Evolutionary conservation across 2,888 invertebrate genomes (phyloP), one percentile per base, ranked within the genome.

Genomic region (Pristionchus entomophagus): DNA sequence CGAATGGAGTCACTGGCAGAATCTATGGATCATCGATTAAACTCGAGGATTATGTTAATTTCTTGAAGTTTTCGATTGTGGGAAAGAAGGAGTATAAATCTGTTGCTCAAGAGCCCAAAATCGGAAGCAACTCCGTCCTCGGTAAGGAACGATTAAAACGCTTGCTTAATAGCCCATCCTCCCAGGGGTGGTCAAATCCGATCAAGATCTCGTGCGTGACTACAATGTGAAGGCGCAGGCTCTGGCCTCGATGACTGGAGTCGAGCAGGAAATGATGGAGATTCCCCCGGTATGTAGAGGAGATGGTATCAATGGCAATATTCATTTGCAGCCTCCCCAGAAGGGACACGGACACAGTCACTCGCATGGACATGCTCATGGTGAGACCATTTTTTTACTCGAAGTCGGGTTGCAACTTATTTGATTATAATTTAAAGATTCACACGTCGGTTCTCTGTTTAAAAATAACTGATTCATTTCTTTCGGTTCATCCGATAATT

Each of bases 141-240:
- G 90, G 90, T 87, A 69, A 29, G 45, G 77, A 49, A 38, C 41
- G 14, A 35, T 4, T 62, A 4, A 22, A 26, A 29, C 29, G 65
- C 22, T 41, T 29, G 22, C 4, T 8, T 35, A 26, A 35, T 41
- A 29, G 22, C 38, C n/a, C 29, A n/a, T 59, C 35, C n/a, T 59
- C 85, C 35, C 45, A 88, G 88, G 85, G 19, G 59, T 62, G 17
- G 29, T 91, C 29, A 89, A 88, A 38, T 87, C 91, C 2, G 89
- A 91, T 17, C 59, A 80, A 10, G 90, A 90, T 62, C 85, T 91
- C 26, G 86, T 91, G 5, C 85, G 91, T 12, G 91, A 91, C 83
- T 89, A 87, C 77, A 91, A 91, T 73, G 89, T 88, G 45, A 86
- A 85, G 53, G 87, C 82, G 29, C 51, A 59, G 12, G 83, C 10